Evolutionary conservation across 2,113 vertebrate species (phyloP), one percentile per base, ranked within the genome.

Genomic region (Thunnus maccoyii): DNA sequence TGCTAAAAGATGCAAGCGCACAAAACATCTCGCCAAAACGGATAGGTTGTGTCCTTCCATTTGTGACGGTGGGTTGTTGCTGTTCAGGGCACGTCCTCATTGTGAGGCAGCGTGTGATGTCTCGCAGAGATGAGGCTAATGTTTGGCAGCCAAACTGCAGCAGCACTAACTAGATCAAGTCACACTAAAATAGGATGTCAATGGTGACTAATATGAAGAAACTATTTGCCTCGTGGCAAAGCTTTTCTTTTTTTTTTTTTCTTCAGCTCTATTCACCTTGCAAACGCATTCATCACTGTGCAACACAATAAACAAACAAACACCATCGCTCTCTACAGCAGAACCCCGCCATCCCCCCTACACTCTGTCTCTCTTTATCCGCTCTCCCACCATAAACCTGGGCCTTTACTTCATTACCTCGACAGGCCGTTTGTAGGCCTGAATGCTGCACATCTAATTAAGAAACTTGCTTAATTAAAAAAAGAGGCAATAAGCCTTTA

Each of bases 381-480:
- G 36, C 72, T 83, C 82, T 87, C 72, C 67, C 58, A 78, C 83
- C 82, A 85, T 86, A 89, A 87, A 87, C 77, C 58, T 64, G 44
- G 70, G 68, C 76, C 78, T 85, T 90, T 87, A 88, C 83, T 89
- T 90, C 86, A 90, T 93, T 93, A 90, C 87, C 85, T 71, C 78
- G 63, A 69, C 88, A 84, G 91, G 77, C 80, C 70, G 69, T 92
- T 93, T 86, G 90, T 64, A 76, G 80, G 76, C 77, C 84, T 80
- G 65, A 86, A 85, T 76, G 86, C 90, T 78, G 87, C 82, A 85
- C 84, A 86, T 82, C 91, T 90, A 92, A 94, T 94, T 93, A 94
- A 90, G 87, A 87, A 92, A 90, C 85, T 91, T 91, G 86, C 90
- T 91, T 94, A 92, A 94, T 94, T 94, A 93, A 93, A 93, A 91